Evolutionary conservation across 2,888 invertebrate species (phyloP), one percentile per base, ranked within the genome.

Genomic region (Graphium colonna): DNA sequence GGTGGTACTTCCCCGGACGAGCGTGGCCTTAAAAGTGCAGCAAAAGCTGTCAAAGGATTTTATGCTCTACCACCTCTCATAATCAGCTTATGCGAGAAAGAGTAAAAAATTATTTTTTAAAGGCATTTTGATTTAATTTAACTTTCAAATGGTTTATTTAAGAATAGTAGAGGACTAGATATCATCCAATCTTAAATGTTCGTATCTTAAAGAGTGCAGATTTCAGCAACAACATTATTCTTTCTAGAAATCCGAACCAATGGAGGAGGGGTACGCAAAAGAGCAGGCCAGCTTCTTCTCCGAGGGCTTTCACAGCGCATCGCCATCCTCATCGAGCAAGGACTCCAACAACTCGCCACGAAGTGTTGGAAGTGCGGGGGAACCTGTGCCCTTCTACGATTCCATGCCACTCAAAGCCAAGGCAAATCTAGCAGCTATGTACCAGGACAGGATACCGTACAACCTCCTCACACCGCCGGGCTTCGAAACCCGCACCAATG

Each of bases 391-490:
- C 0, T 87, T 79, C 68, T 89, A 85, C 59, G 89, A 89, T 51
- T 69, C 63, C 47, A 70, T 82, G 77, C 64, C 83, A 0, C 71
- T 87, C 1, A 87, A 86, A 66, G 87, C 87, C 1, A 87, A 85
- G 65, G 80, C 87, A 0, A 87, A 89, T 57, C 73, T 87, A 1
- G 86, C 85, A 45, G 77, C 82, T 51, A 62, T 88, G 21, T 86
- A 77, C 61, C 83, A 83, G 51, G 82, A 85, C 55, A 79, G 86
- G 8, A 62, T 91, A 40, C 91, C 91, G 0, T 92, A 92, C 65
- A 92, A 87, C 65, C 87, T 92, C 0, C 81, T 93, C 33, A 93
- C 93, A 4, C 93, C 93, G 0, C 93, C 93, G 0, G 91, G 91
- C 5, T 88, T 91, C 39, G 91, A 90, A 33, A 66, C 73, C 0